Percentiles rank a stretch among this genome's conserved stretches.
Conservation (phyloP, 2,113 vertebrate species). For the Tragulus kanchil region DNA sequence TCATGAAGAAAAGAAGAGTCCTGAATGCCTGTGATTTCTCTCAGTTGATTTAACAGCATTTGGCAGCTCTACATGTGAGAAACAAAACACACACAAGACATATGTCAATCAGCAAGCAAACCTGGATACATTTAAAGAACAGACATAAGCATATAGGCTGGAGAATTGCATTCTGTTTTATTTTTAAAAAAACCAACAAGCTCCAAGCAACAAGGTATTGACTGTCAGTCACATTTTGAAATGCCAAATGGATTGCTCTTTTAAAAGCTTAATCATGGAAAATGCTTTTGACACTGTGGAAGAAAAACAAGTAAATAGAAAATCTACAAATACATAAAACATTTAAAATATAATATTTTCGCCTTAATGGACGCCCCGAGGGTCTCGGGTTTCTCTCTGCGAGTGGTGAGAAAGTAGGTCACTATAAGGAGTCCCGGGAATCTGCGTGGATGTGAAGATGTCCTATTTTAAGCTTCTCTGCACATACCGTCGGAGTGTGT, state of each 20-base stretch:
- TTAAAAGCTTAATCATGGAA: slow-evolving; percentile 13
- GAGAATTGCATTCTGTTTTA: not conserved
- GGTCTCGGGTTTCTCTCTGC: slow-evolving; percentile 1
- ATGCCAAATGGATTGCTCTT: not conserved
- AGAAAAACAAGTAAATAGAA: slow-evolving; percentile 25
- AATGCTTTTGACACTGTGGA: not conserved
- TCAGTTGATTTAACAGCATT: slow-evolving; percentile 94
- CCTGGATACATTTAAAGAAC: not conserved
- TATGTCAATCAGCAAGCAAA: slow-evolving; percentile 36
- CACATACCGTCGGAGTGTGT: slow-evolving; percentile 92
- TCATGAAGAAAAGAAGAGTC: slow-evolving; percentile 92
- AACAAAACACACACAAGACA: slow-evolving; percentile 32
- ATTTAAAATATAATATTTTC: not conserved
- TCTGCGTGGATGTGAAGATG: slow-evolving; percentile 79
- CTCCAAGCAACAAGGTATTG: not conserved
- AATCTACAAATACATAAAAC: slow-evolving; percentile 34
- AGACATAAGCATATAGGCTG: not conserved
- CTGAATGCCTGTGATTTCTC: slow-evolving; percentile 96
- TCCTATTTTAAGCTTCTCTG: slow-evolving; percentile 94
- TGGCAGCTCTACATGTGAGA: slow-evolving; percentile 88
- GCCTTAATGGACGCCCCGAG: not conserved
- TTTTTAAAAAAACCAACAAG: not conserved
- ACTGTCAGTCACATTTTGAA: not conserved
- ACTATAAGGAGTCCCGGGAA: slow-evolving; percentile 90
- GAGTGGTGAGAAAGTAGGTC: slow-evolving; percentile 84